Evolutionary conservation across 1,140 invertebrate species (phyloP).

Genomic region (Agraylea sexmaculata): DNA sequence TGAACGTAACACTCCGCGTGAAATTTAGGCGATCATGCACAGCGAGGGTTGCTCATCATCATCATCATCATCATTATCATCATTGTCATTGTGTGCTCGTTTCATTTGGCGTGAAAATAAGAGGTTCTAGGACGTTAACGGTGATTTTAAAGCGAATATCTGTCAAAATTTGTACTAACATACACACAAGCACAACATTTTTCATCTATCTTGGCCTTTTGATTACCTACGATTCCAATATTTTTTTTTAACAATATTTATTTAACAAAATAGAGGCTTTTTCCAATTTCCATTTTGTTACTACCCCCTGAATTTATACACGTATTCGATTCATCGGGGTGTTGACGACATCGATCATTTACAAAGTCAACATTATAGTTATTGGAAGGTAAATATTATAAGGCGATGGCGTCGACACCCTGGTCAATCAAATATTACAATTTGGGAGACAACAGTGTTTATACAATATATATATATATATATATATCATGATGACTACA

Average conservation of each 20-base stretch:
- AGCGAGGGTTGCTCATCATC: background rate
- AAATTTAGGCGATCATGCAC: background rate
- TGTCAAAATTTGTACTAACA: constrained; percentile 23
- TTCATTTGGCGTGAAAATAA: constrained; percentile 20
- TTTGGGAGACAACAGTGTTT: constrained; percentile 34
- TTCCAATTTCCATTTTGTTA: constrained; percentile 27
- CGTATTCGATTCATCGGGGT: constrained; percentile 25
- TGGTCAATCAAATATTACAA: constrained; percentile 18
- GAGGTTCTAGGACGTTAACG: constrained; percentile 22
- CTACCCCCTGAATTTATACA: constrained; percentile 7
- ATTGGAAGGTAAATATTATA: constrained; percentile 22
- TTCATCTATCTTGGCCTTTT: constrained; percentile 19
- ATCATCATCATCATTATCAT: constrained; percentile 8
- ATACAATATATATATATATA: too few species aligned
- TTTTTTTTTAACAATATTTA: constrained; percentile 20
- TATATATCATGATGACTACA: constrained; percentile 21
- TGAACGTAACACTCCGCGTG: constrained; percentile 8
- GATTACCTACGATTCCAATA: constrained; percentile 21
- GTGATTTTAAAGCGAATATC: constrained; percentile 22
- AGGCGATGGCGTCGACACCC: constrained; percentile 17
- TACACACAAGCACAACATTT: constrained; percentile 21
- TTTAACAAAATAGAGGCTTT: constrained; percentile 40
- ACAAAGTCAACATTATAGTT: constrained; percentile 18
- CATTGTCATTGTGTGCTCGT: constrained; percentile 2
- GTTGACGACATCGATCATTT: constrained; percentile 18